Percentiles rank a stretch among this genome's conserved stretches.
Conservation (phyloP, 2,888 invertebrate species). For the Rhagophthalmus giganteus region DNA sequence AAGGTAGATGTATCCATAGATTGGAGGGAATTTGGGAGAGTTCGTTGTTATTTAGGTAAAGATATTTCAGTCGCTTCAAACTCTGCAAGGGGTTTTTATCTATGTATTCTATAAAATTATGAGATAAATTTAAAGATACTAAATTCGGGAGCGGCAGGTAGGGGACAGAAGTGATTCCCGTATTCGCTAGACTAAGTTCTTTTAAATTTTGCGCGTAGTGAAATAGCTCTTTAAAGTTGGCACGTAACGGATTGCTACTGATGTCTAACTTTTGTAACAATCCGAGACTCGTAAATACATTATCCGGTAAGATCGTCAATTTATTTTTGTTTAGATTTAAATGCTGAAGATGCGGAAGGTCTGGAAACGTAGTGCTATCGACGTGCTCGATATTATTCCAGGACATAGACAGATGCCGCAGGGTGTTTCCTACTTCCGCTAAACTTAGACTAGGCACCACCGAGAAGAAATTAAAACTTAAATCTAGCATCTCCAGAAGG, state of each 20-base stretch:
- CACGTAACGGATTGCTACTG: conserved; percentile 77
- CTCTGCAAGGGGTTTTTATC: conserved; percentile 72
- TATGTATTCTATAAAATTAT: conserved; percentile 73
- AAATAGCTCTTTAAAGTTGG: conserved; percentile 85
- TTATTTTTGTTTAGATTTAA: conserved; percentile 80
- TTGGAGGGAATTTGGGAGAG: conserved; percentile 74
- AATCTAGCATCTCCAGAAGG: conserved; percentile 76
- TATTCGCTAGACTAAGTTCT: conserved; percentile 74
- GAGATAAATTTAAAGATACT: conserved; percentile 77
- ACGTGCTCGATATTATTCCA: conserved; percentile 82
- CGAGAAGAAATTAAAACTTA: conserved; percentile 76
- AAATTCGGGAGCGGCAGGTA: conserved; percentile 76
- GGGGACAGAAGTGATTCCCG: conserved; percentile 77
- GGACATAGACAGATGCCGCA: conserved; percentile 76
- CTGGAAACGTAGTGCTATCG: conserved; percentile 84
- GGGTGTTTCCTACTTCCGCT: conserved; percentile 76
- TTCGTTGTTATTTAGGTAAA: conserved; percentile 78
- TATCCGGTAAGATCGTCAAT: conserved; percentile 83
- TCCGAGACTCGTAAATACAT: conserved; percentile 81
- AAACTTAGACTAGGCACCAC: conserved; percentile 79
- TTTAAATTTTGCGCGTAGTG: conserved; percentile 82
- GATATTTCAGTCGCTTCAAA: conserved; percentile 69
- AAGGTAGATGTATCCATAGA: conserved; percentile 71
- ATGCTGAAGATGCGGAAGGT: conserved; percentile 76
- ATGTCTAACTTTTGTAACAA: conserved; percentile 79